A percentile compares a stretch with the other conserved stretches of the same genome.
Conservation (phyloP, 2,797 vertebrate species). For the Hyperoplus immaculatus region DNA sequence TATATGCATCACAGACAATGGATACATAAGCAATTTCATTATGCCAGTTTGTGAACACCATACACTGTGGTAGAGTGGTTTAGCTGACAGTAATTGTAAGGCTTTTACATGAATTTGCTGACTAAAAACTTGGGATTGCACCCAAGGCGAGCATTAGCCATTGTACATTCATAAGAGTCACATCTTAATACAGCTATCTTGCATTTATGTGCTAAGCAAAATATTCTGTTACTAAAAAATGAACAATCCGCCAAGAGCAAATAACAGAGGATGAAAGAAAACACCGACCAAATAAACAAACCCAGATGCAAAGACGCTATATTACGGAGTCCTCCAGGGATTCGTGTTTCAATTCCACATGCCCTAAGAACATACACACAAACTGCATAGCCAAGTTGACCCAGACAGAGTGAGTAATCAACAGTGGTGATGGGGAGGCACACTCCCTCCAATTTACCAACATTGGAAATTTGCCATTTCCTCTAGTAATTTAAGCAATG, state of each 20-base stretch:
- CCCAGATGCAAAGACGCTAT: constrained; percentile 19
- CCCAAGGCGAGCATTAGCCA: constrained; percentile 45
- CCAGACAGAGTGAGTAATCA: constrained; percentile 19
- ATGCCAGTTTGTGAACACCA: constrained; percentile 25
- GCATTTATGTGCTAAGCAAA: constrained; percentile 47
- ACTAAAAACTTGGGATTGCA: constrained; percentile 39
- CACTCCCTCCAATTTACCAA: neutral
- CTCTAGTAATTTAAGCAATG: too few species aligned
- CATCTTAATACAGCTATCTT: constrained; percentile 55
- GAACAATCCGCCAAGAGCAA: constrained; percentile 57
- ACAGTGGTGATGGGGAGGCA: neutral
- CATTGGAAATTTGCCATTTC: neutral
- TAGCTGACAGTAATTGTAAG: constrained; percentile 26
- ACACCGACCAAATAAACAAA: constrained; percentile 56
- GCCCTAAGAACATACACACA: constrained; percentile 53
- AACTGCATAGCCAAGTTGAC: constrained; percentile 16
- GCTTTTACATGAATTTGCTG: constrained; percentile 50
- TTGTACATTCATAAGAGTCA: constrained; percentile 56
- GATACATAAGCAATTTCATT: constrained; percentile 29
- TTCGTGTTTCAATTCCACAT: constrained; percentile 50
- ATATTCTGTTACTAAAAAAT: constrained; percentile 57
- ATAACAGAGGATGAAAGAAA: constrained; percentile 69
- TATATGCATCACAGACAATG: constrained; percentile 20
- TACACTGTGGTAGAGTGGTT: constrained; percentile 26
- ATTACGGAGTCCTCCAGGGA: constrained; percentile 38